Evolutionary conservation across 1,140 invertebrate species (phyloP), one percentile per base, ranked within the genome.

Genomic region (Whitmania pigra): DNA sequence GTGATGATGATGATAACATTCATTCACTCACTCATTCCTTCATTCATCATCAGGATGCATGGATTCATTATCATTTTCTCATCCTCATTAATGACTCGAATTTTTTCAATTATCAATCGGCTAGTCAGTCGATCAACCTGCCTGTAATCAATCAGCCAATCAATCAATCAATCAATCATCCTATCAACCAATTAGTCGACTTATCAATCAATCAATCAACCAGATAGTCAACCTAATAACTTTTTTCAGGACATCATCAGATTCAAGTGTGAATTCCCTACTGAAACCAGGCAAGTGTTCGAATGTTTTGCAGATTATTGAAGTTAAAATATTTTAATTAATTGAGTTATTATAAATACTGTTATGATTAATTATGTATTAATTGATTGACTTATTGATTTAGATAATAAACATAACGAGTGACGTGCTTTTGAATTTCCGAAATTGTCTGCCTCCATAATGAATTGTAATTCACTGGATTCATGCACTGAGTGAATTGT

Each of bases 211-310:
- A 57, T 57, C 54, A 4, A 9, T 9, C 54, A 4, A 57, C 9
- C 54, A n/a, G 9, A 2, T 25, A n/a, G 25, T 57, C 54, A n/a
- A 25, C 25, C 54, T 57, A 25, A 4, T 13, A 71, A 22, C 22
- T 63, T 63, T 15, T 4, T 7, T 63, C 29, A 63, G 57, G 57
- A 63, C 57, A 63, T 63, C 22, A 25, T 63, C 22, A 63, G 22
- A 63, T 22, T 63, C 57, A 63, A 63, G 29, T 63, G 57, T 20
- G 57, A 63, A 17, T 63, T 63, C 20, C 57, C 57, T 1, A 63
- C 57, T 13, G 57, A 63, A 17, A 63, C 22, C 9, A 63, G 57
- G 57, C 29, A 20, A 63, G 57, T 63, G 7, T 63, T 63, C 22
- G 22, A 31, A 18, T 63, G 57, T 63, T 63, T 22, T 63, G 7